A percentile compares a stretch with the other conserved stretches of the same genome.
Evolutionary conservation across 2,113 vertebrate genomes (phyloP).

Genomic region (Mustela lutreola): DNA sequence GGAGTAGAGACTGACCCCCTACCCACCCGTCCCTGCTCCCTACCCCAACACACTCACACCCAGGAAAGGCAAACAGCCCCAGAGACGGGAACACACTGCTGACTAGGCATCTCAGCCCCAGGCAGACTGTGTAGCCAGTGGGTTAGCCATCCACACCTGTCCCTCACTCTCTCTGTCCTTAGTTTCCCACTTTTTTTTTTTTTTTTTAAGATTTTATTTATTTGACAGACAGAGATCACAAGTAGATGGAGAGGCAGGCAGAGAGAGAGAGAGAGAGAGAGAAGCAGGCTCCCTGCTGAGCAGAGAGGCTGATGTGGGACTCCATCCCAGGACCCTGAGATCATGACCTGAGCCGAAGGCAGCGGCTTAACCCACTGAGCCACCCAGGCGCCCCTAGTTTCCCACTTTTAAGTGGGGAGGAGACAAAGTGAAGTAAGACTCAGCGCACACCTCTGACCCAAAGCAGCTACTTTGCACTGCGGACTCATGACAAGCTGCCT

Average conservation of each 20-base stretch:
- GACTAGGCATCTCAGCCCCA: too few species aligned
- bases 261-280: too few species aligned
- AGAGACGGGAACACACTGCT: neutral
- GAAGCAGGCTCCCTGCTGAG: too few species aligned
- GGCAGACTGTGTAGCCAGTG: neutral
- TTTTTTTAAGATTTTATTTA: too few species aligned
- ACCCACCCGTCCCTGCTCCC: neutral
- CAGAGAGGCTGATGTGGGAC: too few species aligned
- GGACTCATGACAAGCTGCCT: neutral
- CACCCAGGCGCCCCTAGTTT: neutral
- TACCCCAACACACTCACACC: neutral
- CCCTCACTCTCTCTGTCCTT: neutral
- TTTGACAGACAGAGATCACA: too few species aligned
- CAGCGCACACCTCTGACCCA: fast-evolving
- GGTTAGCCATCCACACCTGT: neutral
- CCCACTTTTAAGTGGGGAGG: neutral
- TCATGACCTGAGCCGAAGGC: too few species aligned
- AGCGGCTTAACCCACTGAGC: too few species aligned
- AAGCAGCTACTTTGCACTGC: fast-evolving
- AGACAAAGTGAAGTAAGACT: neutral
- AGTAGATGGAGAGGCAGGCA: too few species aligned
- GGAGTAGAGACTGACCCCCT: neutral
- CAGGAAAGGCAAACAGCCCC: neutral
- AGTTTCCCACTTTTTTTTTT: neutral
- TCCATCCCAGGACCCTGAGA: too few species aligned